Evolutionary conservation across 2,113 vertebrate genomes (phyloP).

Genomic region (Pavo muticus): DNA sequence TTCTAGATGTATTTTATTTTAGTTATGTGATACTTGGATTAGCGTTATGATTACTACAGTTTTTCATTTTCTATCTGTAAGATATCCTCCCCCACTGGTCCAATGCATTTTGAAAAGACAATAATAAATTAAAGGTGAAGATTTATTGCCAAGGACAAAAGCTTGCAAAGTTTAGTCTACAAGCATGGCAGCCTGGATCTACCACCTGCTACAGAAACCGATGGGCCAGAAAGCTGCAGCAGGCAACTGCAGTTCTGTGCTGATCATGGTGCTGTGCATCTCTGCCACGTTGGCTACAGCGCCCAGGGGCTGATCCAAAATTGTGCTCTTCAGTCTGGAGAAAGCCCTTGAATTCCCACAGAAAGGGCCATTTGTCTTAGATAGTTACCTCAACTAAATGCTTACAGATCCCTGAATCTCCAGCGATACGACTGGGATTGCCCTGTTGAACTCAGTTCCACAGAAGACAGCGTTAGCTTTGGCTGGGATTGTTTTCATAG

Average conservation of each 20-base stretch:
- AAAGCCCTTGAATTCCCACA: not conserved
- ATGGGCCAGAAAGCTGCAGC: not conserved
- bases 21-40: constrained; percentile 41
- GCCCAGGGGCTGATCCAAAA: not conserved
- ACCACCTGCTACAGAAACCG: not conserved
- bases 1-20: constrained; percentile 50
- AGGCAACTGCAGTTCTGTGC: not conserved
- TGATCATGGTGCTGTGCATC: not conserved
- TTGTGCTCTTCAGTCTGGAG: not conserved
- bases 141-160: constrained; percentile 41
- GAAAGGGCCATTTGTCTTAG: not conserved
- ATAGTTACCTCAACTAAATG: not conserved
- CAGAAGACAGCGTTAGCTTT: not conserved
- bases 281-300: not conserved
- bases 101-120: constrained; percentile 25
- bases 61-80: constrained; percentile 21
- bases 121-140: constrained; percentile 61
- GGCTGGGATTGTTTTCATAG: not conserved
- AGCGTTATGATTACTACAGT: constrained; percentile 40
- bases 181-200: not conserved
- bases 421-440: not conserved
- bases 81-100: constrained; percentile 13
- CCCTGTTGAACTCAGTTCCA: not conserved
- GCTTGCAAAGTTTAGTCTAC: not conserved
- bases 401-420: not conserved